phyloP scores from a whole-genome alignment of 2,888 invertebrate species.

The Alcis repandata region DNA sequence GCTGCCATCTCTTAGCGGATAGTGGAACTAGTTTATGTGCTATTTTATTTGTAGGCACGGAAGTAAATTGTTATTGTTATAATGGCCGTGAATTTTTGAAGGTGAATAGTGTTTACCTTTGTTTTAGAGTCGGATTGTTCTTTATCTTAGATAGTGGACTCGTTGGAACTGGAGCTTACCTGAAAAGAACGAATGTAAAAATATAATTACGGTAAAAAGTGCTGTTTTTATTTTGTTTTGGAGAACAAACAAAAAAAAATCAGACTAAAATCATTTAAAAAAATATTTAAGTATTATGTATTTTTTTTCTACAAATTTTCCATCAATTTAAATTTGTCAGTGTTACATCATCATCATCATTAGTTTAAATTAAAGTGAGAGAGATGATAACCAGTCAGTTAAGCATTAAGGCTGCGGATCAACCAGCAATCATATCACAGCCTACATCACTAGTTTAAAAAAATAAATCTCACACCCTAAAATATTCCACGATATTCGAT shows the following conservation, averaged over 20 bases:
- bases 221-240: too few relatives aligned
- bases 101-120: constrained; percentile 46
- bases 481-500: constrained; percentile 74
- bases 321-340: too few relatives aligned
- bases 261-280: too few relatives aligned
- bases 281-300: too few relatives aligned
- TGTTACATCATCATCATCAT: too few relatives aligned
- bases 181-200: constrained; percentile 9
- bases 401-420: too few relatives aligned
- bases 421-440: too few relatives aligned
- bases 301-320: too few relatives aligned
- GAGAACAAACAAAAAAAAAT: too few relatives aligned
- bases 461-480: constrained; percentile 51
- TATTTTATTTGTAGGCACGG: constrained; percentile 44
- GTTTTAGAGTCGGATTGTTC: constrained; percentile 15
- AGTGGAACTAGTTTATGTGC: constrained; percentile 54
- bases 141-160: background rate
- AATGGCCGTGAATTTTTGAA: constrained; percentile 47
- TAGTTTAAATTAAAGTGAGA: background rate
- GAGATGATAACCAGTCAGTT: too few relatives aligned
- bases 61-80: constrained; percentile 47
- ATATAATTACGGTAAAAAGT: too few relatives aligned
- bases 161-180: constrained; percentile 17
- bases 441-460: constrained; percentile 26
- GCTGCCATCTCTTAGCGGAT: constrained; percentile 79